Evolutionary conservation across 2,113 vertebrate species (phyloP).

Genomic region (Aplodontia rufa): DNA sequence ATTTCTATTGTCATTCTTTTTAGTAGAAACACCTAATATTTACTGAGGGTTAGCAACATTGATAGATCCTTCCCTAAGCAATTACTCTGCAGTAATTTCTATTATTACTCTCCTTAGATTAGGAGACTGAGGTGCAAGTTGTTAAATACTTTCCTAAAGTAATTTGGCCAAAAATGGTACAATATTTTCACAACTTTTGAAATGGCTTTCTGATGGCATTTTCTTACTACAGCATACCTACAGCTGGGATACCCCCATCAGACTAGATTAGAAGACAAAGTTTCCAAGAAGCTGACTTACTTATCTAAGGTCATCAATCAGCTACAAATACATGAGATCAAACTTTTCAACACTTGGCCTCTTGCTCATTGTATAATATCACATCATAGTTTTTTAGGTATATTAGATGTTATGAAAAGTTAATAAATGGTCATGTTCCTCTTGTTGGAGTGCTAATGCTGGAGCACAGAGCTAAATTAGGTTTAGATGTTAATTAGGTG

Average conservation of each 20-base stretch:
- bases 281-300: background rate
- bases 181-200: background rate
- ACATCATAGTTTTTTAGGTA: background rate
- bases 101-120: background rate
- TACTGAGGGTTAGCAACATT: background rate
- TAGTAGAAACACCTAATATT: background rate
- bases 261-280: background rate
- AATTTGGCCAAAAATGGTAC: background rate
- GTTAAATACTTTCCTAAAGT: background rate
- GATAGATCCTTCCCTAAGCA: background rate
- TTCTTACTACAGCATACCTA: background rate
- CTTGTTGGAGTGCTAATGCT: background rate
- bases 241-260: background rate
- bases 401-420: background rate
- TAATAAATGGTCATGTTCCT: background rate
- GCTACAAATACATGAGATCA: background rate
- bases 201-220: background rate
- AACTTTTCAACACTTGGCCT: background rate
- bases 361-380: background rate
- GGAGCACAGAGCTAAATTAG: background rate
- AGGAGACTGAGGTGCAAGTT: background rate
- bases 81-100: background rate
- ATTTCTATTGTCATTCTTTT: background rate
- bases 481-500: background rate
- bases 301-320: background rate